phyloP scores from a whole-genome alignment of 2,113 vertebrate genomes.

The Neodontobutis hainanensis region DNA sequence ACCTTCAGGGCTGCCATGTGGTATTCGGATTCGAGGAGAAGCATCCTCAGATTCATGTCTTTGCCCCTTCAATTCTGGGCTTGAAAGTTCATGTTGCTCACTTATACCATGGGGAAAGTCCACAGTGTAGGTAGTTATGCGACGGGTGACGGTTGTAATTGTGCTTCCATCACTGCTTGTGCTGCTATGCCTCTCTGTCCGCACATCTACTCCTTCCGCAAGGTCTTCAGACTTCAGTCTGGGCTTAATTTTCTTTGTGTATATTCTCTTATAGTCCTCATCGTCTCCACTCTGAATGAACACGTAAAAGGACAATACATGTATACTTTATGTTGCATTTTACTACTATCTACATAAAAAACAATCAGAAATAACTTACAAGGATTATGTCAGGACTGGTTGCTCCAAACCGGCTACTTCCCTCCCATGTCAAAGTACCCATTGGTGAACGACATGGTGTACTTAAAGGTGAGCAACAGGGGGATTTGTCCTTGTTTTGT shows the following conservation, averaged over 20 bases:
- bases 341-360: background rate
- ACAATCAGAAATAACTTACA: constrained; percentile 72
- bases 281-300: constrained; percentile 88
- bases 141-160: constrained; percentile 88
- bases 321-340: background rate
- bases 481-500: constrained; percentile 89
- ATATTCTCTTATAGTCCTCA: constrained; percentile 92
- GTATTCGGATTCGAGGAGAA: constrained; percentile 61
- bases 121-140: constrained; percentile 93
- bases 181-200: constrained; percentile 87
- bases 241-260: constrained; percentile 93
- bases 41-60: constrained; percentile 75
- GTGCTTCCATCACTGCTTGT: constrained; percentile 85
- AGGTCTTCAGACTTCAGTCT: constrained; percentile 88
- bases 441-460: constrained; percentile 83
- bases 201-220: constrained; percentile 81
- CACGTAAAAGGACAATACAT: constrained; percentile 5
- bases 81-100: constrained; percentile 78
- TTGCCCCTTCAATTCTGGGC: constrained; percentile 81
- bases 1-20: constrained; percentile 66
- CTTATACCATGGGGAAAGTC: constrained; percentile 83
- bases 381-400: constrained; percentile 87
- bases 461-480: constrained; percentile 78
- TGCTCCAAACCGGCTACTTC: constrained; percentile 68
- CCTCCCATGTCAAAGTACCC: constrained; percentile 79